Evolutionary conservation across 2,797 vertebrate genomes (phyloP), one percentile per base, ranked within the genome.

Genomic region (Steatocranus sp.): DNA sequence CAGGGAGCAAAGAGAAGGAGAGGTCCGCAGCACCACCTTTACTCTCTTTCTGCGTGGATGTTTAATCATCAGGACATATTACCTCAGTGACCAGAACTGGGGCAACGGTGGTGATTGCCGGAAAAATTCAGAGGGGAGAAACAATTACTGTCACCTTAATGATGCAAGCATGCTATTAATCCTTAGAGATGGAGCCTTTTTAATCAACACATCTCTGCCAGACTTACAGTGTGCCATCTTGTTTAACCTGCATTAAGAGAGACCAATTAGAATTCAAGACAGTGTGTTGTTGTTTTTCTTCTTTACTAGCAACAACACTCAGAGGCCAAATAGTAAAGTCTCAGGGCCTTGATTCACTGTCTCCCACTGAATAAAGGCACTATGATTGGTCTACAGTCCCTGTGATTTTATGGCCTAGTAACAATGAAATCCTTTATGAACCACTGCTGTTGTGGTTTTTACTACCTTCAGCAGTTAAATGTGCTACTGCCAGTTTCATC

Each of bases 1-100:
- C 75, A 38, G 30, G 54, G 75, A 77, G 53, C 27, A 75, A 41
- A 53, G 49, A 81, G 61, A 68, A 23, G 30, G 43, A 85, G 81
- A 61, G 53, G 53, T 56, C 78, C 49, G 77, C 82, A 15, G 48
- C 73, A 17, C 76, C 20, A 2, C 76, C 80, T 74, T 82, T 79
- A 75, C 51, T 51, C 76, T 80, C 75, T 51, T 49, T 83, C 30
- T 41, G 46, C 78, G 46, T 79, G 85, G 76, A 95, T 96, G 91
- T 89, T 96, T 95, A 79, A 90, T 92, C 85, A 93, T 83, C 49
- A 61, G 87, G 84, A 83, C 89, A 78, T 89, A 95, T 93, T 94
- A 85, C 94, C 96, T 87, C 91, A 96, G 96, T 91, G 94, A 96
- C 95, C 86, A 96, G 68, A 88, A 92, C 95, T 96, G 87, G 93